Conservation (phyloP, 30 jellyfish, hydroid and myxozoan species). For the Hydractinia symbiolongicarpus region DNA sequence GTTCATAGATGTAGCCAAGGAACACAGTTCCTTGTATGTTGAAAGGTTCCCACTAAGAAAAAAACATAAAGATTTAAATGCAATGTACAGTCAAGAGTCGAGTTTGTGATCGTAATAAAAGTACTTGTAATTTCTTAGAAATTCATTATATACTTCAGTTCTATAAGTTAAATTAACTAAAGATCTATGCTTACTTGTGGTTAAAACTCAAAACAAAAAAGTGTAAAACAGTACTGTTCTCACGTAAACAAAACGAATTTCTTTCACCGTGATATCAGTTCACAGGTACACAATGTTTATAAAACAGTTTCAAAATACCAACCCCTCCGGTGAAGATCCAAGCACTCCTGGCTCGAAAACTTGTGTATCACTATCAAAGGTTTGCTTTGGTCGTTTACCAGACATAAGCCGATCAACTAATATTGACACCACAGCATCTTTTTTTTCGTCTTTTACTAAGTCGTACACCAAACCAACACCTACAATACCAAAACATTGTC, state of each 20-base stretch:
- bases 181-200: no score
- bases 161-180: no score
- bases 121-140: background rate
- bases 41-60: slow-evolving; percentile 59
- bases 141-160: no score
- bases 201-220: no score
- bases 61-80: background rate
- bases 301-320: background rate
- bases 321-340: slow-evolving; percentile 99
- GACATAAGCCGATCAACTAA: slow-evolving; percentile 76
- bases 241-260: no score
- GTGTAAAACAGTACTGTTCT: no score
- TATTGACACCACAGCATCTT: slow-evolving; percentile 54
- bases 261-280: no score
- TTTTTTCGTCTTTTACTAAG: slow-evolving; percentile 50
- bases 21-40: slow-evolving; percentile 93
- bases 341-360: slow-evolving; percentile 66
- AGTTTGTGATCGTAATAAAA: background rate
- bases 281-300: background rate
- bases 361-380: slow-evolving; percentile 62
- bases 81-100: background rate
- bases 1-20: slow-evolving; percentile 93
- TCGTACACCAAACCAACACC: slow-evolving; percentile 74
- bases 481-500: background rate
- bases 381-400: slow-evolving; percentile 84